Evolutionary conservation across 2,797 vertebrate genomes (phyloP), one percentile per base, ranked within the genome.

Genomic region (Percopsis omiscomaycus): DNA sequence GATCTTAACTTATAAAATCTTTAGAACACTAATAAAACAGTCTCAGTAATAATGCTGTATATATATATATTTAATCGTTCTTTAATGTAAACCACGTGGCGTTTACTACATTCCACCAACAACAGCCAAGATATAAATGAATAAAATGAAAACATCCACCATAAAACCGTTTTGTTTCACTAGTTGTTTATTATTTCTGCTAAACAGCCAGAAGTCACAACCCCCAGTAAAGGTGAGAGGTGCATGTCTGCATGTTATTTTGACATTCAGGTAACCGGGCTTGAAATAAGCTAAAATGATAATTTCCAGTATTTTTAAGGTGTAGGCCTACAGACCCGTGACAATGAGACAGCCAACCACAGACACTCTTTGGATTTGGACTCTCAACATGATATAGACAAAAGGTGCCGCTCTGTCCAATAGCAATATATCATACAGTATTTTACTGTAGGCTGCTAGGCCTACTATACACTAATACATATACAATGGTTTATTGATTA

Each of bases 321-420:
- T 74, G 42, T 11, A 22, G 22, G 22, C 22, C 22, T 22, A 27
- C 66, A 64, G 14, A 48, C 12, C 2, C 1, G 30, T 60, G 73
- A 75, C 8, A 55, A 29, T 53, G 5, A 30, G 22, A 61, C 61
- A 28, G 10, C 0, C 2, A 3, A 12, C 5, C 15, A 37, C 0
- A 16, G 82, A 44, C 64, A 63, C 47, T 90, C 80, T 29, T 58
- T 90, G 74, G 89, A 92, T 74, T 61, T 90, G 63, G 89, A 92
- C n/a, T 72, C 74, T 55, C 69, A 83, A 10, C 66, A 73, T 51
- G 51, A 73, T 1, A 9, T 66, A 29, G 72, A 87, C 27, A 63
- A 55, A 62, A 87, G 89, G 91, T 91, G 58, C 1, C 55, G 11
- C 11, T 52, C 51, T 52, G 3, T 59, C 9, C 5, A n/a, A 13